These are phyloP conservation scores for Eubasilissa splendida DNA, from an alignment of 2,888 invertebrate genomes.

Conservation along the genomic window DNA sequence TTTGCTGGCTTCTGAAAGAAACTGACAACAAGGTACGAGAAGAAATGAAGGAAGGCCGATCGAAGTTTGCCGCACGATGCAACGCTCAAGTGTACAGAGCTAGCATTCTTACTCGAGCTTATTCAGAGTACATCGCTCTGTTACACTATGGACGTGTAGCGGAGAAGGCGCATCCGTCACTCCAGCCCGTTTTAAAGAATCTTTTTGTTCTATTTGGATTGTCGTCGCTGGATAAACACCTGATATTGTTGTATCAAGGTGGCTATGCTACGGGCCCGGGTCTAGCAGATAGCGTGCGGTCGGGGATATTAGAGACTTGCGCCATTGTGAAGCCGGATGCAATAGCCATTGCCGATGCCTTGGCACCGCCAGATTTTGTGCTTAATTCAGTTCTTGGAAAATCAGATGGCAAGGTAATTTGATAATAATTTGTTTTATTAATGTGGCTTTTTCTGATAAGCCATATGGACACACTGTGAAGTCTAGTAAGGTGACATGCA, in stretches of 20 bases:
- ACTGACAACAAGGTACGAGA: slow-evolving; percentile 76
- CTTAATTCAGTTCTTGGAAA: slow-evolving; percentile 89
- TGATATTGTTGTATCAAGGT: slow-evolving; percentile 82
- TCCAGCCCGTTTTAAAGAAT: slow-evolving; percentile 71
- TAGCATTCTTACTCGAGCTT: slow-evolving; percentile 81
- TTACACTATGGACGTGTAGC: slow-evolving; percentile 71
- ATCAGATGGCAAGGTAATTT: slow-evolving; percentile 85
- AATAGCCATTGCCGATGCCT: slow-evolving; percentile 85
- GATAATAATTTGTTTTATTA: too few species aligned
- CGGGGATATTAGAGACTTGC: slow-evolving; percentile 80
- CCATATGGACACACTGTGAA: background rate
- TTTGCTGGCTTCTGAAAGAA: slow-evolving; percentile 83
- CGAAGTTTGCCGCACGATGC: slow-evolving; percentile 84
- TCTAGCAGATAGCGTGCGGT: slow-evolving; percentile 76
- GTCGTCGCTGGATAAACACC: slow-evolving; percentile 77
- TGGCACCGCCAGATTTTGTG: slow-evolving; percentile 92
- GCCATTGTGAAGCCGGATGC: slow-evolving; percentile 80
- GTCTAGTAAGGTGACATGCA: too few species aligned
- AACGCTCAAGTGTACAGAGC: slow-evolving; percentile 88
- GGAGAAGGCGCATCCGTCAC: slow-evolving; percentile 63
- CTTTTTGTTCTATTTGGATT: slow-evolving; percentile 67
- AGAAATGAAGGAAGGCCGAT: slow-evolving; percentile 72
- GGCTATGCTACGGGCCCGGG: slow-evolving; percentile 72
- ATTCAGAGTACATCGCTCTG: slow-evolving; percentile 80
- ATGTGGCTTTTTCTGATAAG: too few species aligned